Evolutionary conservation across 1,140 invertebrate species (phyloP).

Genomic region (Leguminivora glycinivorella): DNA sequence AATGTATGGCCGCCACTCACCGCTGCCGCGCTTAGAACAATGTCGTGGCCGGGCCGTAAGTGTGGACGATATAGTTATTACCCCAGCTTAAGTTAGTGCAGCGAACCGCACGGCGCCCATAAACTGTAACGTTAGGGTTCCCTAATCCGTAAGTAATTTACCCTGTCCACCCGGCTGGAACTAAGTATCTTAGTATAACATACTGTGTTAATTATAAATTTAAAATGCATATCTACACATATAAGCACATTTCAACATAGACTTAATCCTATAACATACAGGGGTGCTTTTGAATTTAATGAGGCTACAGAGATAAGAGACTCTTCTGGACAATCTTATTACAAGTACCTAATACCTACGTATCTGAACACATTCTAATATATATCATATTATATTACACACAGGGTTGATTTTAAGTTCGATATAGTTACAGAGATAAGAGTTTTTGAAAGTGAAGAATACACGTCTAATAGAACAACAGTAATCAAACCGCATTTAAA

Average conservation of each 20-base stretch:
- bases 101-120: background rate
- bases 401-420: too few species aligned
- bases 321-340: too few species aligned
- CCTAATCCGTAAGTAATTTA: slow-evolving; percentile 23
- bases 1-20: too few species aligned
- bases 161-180: background rate
- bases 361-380: too few species aligned
- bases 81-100: background rate
- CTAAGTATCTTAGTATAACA: background rate
- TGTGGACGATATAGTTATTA: background rate
- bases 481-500: background rate
- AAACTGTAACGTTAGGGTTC: slow-evolving; percentile 7
- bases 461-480: background rate
- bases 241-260: background rate
- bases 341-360: too few species aligned
- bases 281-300: background rate
- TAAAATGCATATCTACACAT: background rate
- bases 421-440: too few species aligned
- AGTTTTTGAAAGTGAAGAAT: background rate
- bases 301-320: too few species aligned
- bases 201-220: too few species aligned
- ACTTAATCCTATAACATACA: background rate
- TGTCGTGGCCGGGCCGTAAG: too few species aligned
- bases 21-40: too few species aligned
- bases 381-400: too few species aligned